Evolutionary conservation across 2,888 invertebrate species (phyloP).

Genomic region (Parnassius smintheus): DNA sequence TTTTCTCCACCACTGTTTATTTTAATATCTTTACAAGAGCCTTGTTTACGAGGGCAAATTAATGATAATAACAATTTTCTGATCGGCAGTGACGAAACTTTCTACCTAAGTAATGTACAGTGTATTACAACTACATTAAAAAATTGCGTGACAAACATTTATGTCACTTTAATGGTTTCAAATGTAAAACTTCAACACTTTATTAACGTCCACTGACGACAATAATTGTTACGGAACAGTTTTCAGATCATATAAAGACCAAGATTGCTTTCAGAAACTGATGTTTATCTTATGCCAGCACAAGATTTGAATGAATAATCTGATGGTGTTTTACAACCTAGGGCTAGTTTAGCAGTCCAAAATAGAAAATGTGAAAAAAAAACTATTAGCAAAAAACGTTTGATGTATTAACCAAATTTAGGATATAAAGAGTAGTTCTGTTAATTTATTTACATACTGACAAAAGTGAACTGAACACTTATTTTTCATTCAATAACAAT

Average conservation of each 20-base stretch:
- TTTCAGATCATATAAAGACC: conserved; percentile 22
- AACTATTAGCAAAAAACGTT: conserved; percentile 30
- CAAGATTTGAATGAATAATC: conserved; percentile 38
- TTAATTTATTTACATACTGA: conserved; percentile 34
- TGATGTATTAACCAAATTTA: conserved; percentile 41
- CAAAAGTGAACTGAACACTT: conserved; percentile 39
- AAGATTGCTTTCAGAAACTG: conserved; percentile 38
- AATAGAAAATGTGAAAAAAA: too few relatives aligned
- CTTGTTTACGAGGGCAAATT: conserved; percentile 2
- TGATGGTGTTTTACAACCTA: conserved; percentile 40
- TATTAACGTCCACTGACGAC: conserved; percentile 36
- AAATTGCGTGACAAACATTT: conserved; percentile 22
- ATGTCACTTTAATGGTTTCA: conserved; percentile 39
- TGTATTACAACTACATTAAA: conserved; percentile 33
- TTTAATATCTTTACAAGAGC: not conserved
- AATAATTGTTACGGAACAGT: conserved; percentile 40
- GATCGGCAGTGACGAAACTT: not conserved
- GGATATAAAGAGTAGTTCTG: conserved; percentile 45
- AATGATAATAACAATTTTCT: not conserved
- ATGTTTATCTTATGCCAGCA: conserved; percentile 46
- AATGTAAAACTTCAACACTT: conserved; percentile 30
- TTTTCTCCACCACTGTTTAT: not conserved
- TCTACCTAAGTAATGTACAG: conserved; percentile 28
- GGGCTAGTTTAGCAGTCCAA: conserved; percentile 46
- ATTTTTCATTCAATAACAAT: conserved; percentile 44